phyloP scores from a whole-genome alignment of 2,797 vertebrate species.

The Syngnathus acus region DNA sequence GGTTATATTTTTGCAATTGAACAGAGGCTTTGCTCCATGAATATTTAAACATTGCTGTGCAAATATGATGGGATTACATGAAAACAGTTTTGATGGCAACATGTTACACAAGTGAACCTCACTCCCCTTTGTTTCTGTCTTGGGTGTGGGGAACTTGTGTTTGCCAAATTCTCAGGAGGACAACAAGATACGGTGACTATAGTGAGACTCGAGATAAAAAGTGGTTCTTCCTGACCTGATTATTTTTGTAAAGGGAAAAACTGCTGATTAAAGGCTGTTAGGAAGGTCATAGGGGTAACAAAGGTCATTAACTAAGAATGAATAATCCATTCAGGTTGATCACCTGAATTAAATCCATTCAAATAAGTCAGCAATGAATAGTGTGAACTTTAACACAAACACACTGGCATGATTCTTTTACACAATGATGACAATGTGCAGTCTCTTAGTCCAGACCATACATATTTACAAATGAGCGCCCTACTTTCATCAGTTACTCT shows the following conservation, averaged over 20 bases:
- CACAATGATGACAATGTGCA: background rate
- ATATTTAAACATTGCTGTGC: background rate
- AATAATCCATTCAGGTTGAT: background rate
- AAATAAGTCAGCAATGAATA: background rate
- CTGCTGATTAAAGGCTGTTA: background rate
- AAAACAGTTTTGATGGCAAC: background rate
- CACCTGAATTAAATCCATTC: background rate
- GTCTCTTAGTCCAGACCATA: background rate
- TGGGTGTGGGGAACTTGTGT: background rate
- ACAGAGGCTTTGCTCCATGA: background rate
- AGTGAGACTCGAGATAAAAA: background rate
- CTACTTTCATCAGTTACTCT: background rate
- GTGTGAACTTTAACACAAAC: background rate
- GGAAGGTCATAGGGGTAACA: conserved; percentile 6
- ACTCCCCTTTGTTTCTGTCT: background rate
- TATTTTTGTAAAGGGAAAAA: conserved; percentile 2
- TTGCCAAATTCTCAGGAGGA: background rate
- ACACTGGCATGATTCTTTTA: background rate
- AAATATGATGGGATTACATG: background rate
- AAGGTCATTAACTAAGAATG: background rate
- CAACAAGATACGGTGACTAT: background rate
- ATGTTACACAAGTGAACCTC: background rate
- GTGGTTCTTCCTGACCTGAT: conserved; percentile 7
- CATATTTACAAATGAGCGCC: background rate
- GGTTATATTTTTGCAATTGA: background rate